Evolutionary conservation across 2,113 vertebrate genomes (phyloP), one percentile per base, ranked within the genome.

Genomic region (Acrocephalus kingi): DNA sequence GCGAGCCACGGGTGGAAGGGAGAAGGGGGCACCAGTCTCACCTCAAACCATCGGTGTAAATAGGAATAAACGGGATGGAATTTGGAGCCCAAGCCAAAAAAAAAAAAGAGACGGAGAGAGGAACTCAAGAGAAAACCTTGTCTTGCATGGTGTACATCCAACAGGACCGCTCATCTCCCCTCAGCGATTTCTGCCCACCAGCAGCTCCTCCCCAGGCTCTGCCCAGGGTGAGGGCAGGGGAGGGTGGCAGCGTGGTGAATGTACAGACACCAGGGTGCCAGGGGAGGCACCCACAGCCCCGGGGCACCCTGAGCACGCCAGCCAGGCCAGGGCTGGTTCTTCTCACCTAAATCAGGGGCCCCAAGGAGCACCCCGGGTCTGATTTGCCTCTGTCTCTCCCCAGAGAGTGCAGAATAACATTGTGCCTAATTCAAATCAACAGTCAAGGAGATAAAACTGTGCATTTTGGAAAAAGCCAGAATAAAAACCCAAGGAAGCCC

Each of bases 71-170:
- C 2, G 68, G 67, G 75, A 92, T 8, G 59, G 91, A 90, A 31
- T 45, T 71, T 61, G 93, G 93, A 97, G 91, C 74, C 94, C 74
- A 92, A 95, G 92, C 92, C 96, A n/a, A 37, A 7, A n/a, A 48
- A 22, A 24, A 54, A 25, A 48, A 90, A 8, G 3, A 62, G 68
- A 41, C 30, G 52, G 80, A 92, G 75, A 92, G 56, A 77, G 61
- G 62, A 96, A 75, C 52, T 78, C 33, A 17, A 84, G 58, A 15
- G 46, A 91, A 71, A 49, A 45, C 68, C 45, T 79, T 84, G 76
- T 72, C 51, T 78, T 95, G 87, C 95, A 92, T 43, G 92, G 93
- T 84, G 81, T 33, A 16, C 77, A 15, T 75, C 90, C 66, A 87
- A 51, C 45, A 69, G 64, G 73, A 85, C 52, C 59, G 75, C 16